Percentiles rank a stretch among this genome's conserved stretches.
phyloP scores from a whole-genome alignment of 2,888 invertebrate genomes.

The Sinopyrophorus schimmeli region DNA sequence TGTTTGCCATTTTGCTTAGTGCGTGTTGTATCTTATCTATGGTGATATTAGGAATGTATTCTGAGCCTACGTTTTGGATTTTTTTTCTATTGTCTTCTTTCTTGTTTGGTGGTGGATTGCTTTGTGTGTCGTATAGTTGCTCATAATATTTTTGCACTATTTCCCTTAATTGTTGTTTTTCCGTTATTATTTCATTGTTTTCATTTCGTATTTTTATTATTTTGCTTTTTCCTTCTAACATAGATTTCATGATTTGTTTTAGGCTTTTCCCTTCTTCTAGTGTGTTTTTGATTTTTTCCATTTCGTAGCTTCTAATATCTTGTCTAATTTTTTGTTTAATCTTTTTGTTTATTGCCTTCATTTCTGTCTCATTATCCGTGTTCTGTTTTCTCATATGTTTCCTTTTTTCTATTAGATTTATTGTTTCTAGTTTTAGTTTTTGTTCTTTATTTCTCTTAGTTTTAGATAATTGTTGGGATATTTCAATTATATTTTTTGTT shows the following conservation, averaged over 20 bases:
- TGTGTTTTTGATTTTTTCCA: not conserved
- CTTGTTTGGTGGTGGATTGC: too few relatives aligned
- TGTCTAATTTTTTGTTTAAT: slow-evolving; percentile 4
- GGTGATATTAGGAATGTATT: not conserved
- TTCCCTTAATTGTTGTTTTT: too few relatives aligned
- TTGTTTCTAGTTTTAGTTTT: not conserved
- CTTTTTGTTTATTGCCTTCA: not conserved
- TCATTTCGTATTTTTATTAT: slow-evolving; percentile 3
- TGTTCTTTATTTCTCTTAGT: slow-evolving; percentile 1
- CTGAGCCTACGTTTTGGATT: slow-evolving; percentile 2
- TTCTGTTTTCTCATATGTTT: not conserved
- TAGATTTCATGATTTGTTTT: not conserved
- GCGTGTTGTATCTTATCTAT: slow-evolving; percentile 1
- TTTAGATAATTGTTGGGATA: too few relatives aligned
- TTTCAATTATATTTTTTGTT: too few relatives aligned
- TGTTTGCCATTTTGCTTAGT: slow-evolving; percentile 4
- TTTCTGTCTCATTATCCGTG: not conserved
- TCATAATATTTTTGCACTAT: slow-evolving; percentile 2
- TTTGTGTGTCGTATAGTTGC: not conserved
- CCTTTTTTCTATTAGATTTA: slow-evolving; percentile 3
- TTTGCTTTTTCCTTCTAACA: not conserved
- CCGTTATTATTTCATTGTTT: slow-evolving; percentile 5
- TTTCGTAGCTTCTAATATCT: slow-evolving; percentile 1
- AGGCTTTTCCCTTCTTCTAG: too few relatives aligned
- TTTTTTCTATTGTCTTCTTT: not conserved